phyloP scores from a whole-genome alignment of 2,888 invertebrate species.

The Volucella bombylans region DNA sequence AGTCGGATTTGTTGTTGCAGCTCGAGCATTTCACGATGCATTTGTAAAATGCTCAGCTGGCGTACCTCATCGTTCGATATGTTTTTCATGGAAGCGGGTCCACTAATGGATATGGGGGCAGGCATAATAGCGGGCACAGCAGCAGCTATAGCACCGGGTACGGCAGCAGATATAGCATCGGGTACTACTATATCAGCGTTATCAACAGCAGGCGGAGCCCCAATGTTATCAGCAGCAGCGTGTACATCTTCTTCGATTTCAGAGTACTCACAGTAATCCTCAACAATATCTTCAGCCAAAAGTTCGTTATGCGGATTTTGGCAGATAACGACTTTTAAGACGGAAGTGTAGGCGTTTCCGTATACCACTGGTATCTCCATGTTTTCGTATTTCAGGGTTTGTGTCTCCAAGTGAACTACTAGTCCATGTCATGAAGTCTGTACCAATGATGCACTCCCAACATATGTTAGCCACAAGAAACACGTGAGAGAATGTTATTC shows the following conservation, averaged over 20 bases:
- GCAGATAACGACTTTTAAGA: too few species aligned
- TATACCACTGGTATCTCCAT: too few species aligned
- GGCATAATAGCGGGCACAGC: neutral
- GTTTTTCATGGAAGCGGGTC: slow-evolving; percentile 8
- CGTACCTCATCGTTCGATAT: slow-evolving; percentile 1
- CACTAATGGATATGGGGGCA: neutral
- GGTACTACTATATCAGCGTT: too few species aligned
- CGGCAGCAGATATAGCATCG: slow-evolving; percentile 1
- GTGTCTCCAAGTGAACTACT: too few species aligned
- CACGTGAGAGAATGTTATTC: too few species aligned
- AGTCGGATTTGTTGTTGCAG: slow-evolving; percentile 26
- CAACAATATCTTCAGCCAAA: neutral
- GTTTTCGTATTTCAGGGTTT: too few species aligned
- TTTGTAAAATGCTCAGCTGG: too few species aligned
- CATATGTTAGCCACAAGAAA: too few species aligned
- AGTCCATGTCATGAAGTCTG: too few species aligned
- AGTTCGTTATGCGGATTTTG: slow-evolving; percentile 13
- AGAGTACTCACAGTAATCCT: slow-evolving; percentile 1
- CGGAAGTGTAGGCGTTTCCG: too few species aligned
- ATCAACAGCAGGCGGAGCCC: neutral
- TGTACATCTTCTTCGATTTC: slow-evolving; percentile 4
- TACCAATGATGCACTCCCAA: too few species aligned
- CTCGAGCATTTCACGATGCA: too few species aligned
- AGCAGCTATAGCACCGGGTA: neutral
- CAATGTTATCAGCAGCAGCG: neutral